These are phyloP conservation scores for Proteles cristata DNA, from an alignment of 2,113 vertebrate species.

Conservation along the genomic window DNA sequence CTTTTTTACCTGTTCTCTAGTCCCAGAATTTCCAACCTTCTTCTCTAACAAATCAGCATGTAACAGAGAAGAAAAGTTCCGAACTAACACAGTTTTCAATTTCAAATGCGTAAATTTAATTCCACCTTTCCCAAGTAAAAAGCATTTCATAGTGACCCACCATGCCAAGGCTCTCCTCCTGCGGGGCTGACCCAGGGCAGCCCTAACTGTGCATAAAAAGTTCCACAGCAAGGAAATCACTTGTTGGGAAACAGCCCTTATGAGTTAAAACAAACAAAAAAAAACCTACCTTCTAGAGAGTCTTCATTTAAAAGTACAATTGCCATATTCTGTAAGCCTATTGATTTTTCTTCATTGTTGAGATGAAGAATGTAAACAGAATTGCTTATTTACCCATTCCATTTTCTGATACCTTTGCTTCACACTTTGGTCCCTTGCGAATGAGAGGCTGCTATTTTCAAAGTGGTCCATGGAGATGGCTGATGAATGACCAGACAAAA, in stretches of 20 bases:
- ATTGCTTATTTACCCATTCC: constrained; percentile 20
- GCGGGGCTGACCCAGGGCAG: neutral
- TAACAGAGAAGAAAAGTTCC: constrained; percentile 40
- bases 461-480: neutral
- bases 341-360: constrained; percentile 61
- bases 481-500: constrained; percentile 31
- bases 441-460: constrained; percentile 1
- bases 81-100: constrained; percentile 57
- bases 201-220: constrained; percentile 34
- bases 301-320: constrained; percentile 33
- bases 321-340: constrained; percentile 36
- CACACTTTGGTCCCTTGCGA: neutral
- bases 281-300: neutral
- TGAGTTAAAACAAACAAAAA: neutral
- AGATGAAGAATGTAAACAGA: constrained; percentile 35
- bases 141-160: constrained; percentile 6
- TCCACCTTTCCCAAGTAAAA: constrained; percentile 10
- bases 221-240: neutral
- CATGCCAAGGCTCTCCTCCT: neutral
- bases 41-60: constrained; percentile 40
- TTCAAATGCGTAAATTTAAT: constrained; percentile 47
- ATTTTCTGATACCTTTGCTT: constrained; percentile 48
- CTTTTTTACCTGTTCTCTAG: constrained; percentile 52
- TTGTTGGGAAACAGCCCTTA: constrained; percentile 23
- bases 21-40: constrained; percentile 16